Evolutionary conservation across 2,113 vertebrate species (phyloP).

Genomic region (human (Homo sapiens)): GRCh38 chr20:13131501-13132000

Average conservation of each 20-base stretch:
- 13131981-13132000: background rate
- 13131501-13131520: background rate
- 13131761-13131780: background rate
- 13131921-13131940: background rate
- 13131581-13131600: background rate
- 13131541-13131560: background rate
- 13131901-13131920: background rate
- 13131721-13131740: background rate
- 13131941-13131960: background rate
- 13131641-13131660: background rate
- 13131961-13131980: background rate
- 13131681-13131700: background rate
- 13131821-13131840: background rate
- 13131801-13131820: background rate
- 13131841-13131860: background rate
- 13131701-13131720: background rate
- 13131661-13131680: fast-evolving
- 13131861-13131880: background rate
- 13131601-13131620: background rate
- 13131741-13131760: background rate
- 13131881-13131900: background rate
- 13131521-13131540: background rate
- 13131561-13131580: background rate
- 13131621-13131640: background rate
- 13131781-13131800: background rate